Evolutionary conservation across 2,888 invertebrate species (phyloP), one percentile per base, ranked within the genome.

Genomic region (Amaurobius ferox): DNA sequence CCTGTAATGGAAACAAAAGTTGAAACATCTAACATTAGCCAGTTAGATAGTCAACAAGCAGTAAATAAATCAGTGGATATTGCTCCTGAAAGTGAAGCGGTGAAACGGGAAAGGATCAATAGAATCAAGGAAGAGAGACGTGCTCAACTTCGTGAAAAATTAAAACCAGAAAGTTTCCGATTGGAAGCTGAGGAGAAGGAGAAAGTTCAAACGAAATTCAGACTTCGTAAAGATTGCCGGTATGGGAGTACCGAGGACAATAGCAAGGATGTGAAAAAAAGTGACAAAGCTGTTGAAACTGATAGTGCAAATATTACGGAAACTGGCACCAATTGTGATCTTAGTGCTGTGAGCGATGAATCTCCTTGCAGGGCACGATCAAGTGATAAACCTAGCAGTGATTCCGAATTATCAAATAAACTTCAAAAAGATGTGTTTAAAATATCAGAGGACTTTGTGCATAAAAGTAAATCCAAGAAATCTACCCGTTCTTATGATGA

Each of bases 91-190:
- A 79, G 77, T 44, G 88, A 88, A 67, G 76, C 81, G 23, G 73
- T 77, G 23, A 78, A 74, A 19, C 44, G 97, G 67, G 96, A 97
- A 90, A 92, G 97, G 66, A 96, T 97, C 88, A 96, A 97, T 91
- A 95, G 95, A 91, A 97, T 97, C 91, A 97, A 97, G 92, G 96
- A 97, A 90, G 97, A 97, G 90, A 92, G 97, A n/a, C 93, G 97
- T 72, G 95, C 94, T 89, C 95, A 96, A 90, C 92, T 97, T 16
- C 93, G 96, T 66, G 96, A 97, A 90, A 96, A 96, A 91, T 96
- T 96, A 91, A 95, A 95, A 29, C 74, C 79, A 19, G 88, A 88
- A 39, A 88, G 88, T 70, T 88, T 88, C 39, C 72, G 80, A 16
- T 32, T 86, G 71, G 88, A 86, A 64, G 78, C 86, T 6, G 86